Evolutionary conservation across 2,797 vertebrate genomes (phyloP), one percentile per base, ranked within the genome.

Genomic region (Melanotaenia maccullochi): DNA sequence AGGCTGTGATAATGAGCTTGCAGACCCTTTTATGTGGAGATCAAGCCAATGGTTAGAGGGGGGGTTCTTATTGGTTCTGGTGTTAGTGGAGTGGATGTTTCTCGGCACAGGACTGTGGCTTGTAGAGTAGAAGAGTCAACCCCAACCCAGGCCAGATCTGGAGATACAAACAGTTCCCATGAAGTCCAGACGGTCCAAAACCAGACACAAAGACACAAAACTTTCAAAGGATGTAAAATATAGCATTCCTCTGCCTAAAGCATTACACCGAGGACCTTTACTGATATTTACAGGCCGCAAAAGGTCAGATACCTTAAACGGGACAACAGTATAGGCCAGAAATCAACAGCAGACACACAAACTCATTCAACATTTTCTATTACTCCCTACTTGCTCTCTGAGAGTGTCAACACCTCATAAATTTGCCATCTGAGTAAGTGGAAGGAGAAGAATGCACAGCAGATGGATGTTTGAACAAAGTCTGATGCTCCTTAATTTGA

Each of bases 1-100:
- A 55, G 78, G 85, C 83, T 86, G 81, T 85, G 82, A 79, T 92
- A 91, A 90, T 90, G 90, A 93, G 92, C 85, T 92, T 28, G 80
- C 75, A 69, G 71, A 67, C 75, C 58, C 90, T 93, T 93, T 92
- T 86, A 92, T 92, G 91, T 93, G 83, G 73, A 88, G 89, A 90
- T 92, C 81, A 88, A 87, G 85, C 72, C 5, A 38, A 77, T 71
- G 63, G 68, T 65, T 75, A 71, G 79, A 80, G 79, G 85, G 42
- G 76, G 58, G 52, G 28, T 30, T 80, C 79, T 83, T 87, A 82
- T 82, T 82, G 72, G 72, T 85, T 81, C 70, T 60, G 81, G 81
- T 62, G 67, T 73, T 70, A 75, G 64, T 80, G 73, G 76, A 82
- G 79, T 77, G 81, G 78, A 85, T 91, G 71, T 87, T 87, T 76